A percentile compares a stretch with the other conserved stretches of the same genome.
These are phyloP conservation scores for Oostethus manadensis DNA, from an alignment of 2,113 vertebrate species.

Conservation along the genomic window DNA sequence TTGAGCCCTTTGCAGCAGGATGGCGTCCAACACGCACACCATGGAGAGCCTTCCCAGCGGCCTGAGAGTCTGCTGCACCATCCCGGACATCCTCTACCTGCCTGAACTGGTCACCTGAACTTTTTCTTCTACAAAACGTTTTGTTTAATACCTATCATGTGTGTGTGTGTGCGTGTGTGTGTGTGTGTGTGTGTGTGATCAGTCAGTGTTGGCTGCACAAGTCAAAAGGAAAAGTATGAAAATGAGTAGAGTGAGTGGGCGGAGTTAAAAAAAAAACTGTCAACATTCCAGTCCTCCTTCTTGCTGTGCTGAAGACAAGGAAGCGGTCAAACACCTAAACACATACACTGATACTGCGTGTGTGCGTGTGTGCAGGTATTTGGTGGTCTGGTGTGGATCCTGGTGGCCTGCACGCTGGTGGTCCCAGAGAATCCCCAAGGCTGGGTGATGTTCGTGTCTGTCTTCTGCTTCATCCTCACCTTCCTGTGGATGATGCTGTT, in stretches of 20 bases:
- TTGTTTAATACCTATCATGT: background rate
- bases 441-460: conserved; percentile 81
- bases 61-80: conserved; percentile 47
- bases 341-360: too few relatives aligned
- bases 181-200: background rate
- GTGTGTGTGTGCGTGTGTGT: background rate
- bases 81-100: conserved; percentile 70
- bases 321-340: background rate
- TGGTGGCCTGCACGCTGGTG: conserved; percentile 71
- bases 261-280: background rate
- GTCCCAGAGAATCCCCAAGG: conserved; percentile 62
- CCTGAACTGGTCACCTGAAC: conserved; percentile 70
- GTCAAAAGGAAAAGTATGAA: background rate
- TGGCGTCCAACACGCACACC: conserved; percentile 57
- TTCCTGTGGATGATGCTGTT: conserved; percentile 72
- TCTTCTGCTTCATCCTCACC: conserved; percentile 78
- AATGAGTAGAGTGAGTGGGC: background rate
- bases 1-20: conserved; percentile 12
- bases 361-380: conserved; percentile 57
- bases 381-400: conserved; percentile 80
- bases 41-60: conserved; percentile 63
- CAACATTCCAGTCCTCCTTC: background rate
- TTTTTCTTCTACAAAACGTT: background rate
- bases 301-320: background rate
- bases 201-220: background rate